Evolutionary conservation across 2,888 invertebrate genomes (phyloP).

Genomic region (Odontocerum albicorne): DNA sequence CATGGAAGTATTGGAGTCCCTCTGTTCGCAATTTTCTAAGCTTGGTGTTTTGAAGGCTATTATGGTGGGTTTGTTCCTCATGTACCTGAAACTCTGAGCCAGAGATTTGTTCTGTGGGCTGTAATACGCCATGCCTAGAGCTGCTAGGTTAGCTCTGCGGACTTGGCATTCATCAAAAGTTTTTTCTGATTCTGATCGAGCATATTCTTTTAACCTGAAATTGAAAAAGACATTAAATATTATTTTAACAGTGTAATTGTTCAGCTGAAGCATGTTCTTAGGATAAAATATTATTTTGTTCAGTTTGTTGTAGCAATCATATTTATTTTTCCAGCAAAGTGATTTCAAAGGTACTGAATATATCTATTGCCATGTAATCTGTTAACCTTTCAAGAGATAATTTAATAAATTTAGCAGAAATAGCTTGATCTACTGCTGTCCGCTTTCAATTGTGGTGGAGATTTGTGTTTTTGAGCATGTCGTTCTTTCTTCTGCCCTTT

Average conservation of each 20-base stretch:
- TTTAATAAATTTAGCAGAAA: no score
- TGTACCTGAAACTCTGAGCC: constrained; percentile 86
- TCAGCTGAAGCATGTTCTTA: no score
- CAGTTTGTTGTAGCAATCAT: not conserved
- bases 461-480: no score
- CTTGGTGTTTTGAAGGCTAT: constrained; percentile 86
- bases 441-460: no score
- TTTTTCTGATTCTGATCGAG: constrained; percentile 78
- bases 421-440: no score
- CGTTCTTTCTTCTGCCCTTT: no score
- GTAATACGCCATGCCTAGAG: constrained; percentile 67
- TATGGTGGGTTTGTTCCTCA: constrained; percentile 86
- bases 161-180: constrained; percentile 72
- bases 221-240: constrained; percentile 5
- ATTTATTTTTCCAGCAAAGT: no score
- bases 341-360: no score
- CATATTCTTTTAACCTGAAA: constrained; percentile 67
- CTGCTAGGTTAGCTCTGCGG: constrained; percentile 62
- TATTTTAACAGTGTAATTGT: constrained; percentile 1
- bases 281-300: not conserved
- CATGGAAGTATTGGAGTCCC: constrained; percentile 59
- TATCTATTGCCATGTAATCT: no score
- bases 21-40: constrained; percentile 67
- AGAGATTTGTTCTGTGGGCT: constrained; percentile 78
- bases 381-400: no score